Evolutionary conservation across 2,888 invertebrate species (phyloP).

Genomic region (Linnaemya tessellans): DNA sequence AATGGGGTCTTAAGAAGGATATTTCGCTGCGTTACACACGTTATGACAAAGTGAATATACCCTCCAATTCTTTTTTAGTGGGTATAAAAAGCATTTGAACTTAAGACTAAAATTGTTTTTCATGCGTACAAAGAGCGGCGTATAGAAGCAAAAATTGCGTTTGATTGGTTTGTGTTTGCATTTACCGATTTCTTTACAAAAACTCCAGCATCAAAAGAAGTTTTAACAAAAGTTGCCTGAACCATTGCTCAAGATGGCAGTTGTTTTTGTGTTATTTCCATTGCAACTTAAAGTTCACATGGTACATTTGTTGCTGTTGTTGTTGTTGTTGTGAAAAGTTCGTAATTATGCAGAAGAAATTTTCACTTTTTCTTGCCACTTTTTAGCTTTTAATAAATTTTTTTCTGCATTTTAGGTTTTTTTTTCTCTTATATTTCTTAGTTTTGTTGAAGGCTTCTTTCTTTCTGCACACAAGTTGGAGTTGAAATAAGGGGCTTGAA

Average conservation of each 20-base stretch:
- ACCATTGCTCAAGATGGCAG: conserved; percentile 18
- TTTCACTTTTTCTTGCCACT: conserved; percentile 66
- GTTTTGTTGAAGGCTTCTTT: conserved; percentile 30
- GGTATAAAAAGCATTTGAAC: not conserved
- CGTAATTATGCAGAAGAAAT: conserved; percentile 67
- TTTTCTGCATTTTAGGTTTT: conserved; percentile 33
- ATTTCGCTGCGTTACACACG: no score
- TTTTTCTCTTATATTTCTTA: conserved; percentile 1
- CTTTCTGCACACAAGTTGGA: conserved; percentile 12
- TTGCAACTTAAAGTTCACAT: conserved; percentile 61
- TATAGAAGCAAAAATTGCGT: conserved; percentile 14
- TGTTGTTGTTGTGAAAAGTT: conserved; percentile 61
- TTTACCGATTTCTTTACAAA: conserved; percentile 47
- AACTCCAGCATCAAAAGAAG: conserved; percentile 16
- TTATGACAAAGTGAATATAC: no score
- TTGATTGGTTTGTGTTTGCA: conserved; percentile 48
- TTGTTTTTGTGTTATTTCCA: conserved; percentile 29
- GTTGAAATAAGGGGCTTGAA: conserved; percentile 13
- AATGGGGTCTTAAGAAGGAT: no score
- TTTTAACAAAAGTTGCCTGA: conserved; percentile 29
- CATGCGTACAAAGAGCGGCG: conserved; percentile 45
- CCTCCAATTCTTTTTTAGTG: no score
- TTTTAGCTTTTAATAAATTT: not conserved
- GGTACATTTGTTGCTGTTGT: not conserved
- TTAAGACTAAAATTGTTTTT: conserved; percentile 10